These are phyloP conservation scores for Calycopis cecrops DNA, from an alignment of 1,140 invertebrate genomes.

Conservation along the genomic window DNA sequence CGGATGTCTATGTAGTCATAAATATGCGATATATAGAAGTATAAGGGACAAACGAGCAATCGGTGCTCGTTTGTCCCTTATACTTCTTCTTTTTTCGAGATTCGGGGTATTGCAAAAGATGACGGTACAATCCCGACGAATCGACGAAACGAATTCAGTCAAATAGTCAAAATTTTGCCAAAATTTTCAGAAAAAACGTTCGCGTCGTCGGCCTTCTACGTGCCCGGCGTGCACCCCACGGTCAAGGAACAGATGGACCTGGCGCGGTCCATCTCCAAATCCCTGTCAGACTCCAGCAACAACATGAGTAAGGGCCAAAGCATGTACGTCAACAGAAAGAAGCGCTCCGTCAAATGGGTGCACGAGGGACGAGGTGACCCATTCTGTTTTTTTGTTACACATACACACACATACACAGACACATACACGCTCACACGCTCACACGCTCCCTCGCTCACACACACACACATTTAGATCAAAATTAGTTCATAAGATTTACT, in stretches of 20 bases:
- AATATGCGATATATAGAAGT: too few relatives aligned
- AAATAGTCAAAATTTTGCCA: neutral
- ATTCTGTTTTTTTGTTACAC: constrained; percentile 6
- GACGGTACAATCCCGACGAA: too few relatives aligned
- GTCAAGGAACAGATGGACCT: constrained; percentile 96
- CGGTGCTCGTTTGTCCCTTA: too few relatives aligned
- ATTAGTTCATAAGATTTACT: too few relatives aligned
- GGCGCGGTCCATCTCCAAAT: constrained; percentile 92
- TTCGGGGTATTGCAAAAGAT: too few relatives aligned
- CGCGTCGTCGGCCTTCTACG: constrained; percentile 95
- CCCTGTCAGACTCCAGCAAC: constrained; percentile 94
- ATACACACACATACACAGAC: neutral
- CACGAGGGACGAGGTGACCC: constrained; percentile 87
- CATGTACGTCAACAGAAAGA: constrained; percentile 96
- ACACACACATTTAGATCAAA: too few relatives aligned
- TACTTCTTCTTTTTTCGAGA: too few relatives aligned
- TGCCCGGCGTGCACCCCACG: constrained; percentile 90
- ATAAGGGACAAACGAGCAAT: too few relatives aligned
- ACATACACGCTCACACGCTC: neutral
- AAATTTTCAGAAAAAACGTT: constrained; percentile 87
- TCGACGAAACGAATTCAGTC: too few relatives aligned
- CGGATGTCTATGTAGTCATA: too few relatives aligned
- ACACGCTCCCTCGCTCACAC: too few relatives aligned
- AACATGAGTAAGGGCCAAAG: constrained; percentile 93
- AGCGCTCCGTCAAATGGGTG: constrained; percentile 94